Base-by-base conservation (phyloP, 2,797 vertebrate genomes). In the Channallabes apus region DNA sequence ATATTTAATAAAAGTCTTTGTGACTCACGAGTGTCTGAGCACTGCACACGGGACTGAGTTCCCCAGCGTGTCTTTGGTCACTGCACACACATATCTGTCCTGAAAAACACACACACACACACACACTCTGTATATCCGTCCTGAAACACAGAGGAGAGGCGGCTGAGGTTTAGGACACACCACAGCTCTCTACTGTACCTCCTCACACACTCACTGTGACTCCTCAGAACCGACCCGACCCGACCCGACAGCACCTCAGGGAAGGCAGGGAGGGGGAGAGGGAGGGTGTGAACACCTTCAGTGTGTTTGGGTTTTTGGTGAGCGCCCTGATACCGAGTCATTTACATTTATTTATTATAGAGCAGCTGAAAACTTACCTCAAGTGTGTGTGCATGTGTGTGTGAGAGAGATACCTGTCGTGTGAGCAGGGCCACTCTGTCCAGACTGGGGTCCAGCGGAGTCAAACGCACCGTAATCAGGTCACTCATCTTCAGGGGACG, bases 41-140 rank as follows among this genome's bases (percentile, higher is more conserved):
- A 98, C 95, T 0, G 96, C 95, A 6, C 96, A 96, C 0, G 97
- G 97, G 0, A 97, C 94, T 0, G 97, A 96, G 90, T 98, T 98
- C 58, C 97, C 96, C 80, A 98, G 93, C 9, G 93, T 93, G 79
- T 97, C 97, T 65, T 94, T 95, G 77, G 97, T 98, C 65, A 98
- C 97, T 0, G 96, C 96, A 61, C 97, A 98, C 12, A 97, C 94
- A 0, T 97, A 97, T 79, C 97, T 90, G 84, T 98, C 96, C 89
- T 96, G 82, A 84, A 82, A 71, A 35, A 2, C 17, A 58, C 1
- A 1, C 0, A 4, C 0, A 1, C 38, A 6, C 38, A 41, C 38
- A 38, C 38, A 38, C 38, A 38, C 3, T 2, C 32, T 35, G 35
- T 35, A 35, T 35, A 35, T 35, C 4, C 35, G 35, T 4, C 35